Base-by-base conservation (phyloP, 2,113 vertebrate genomes). In the Pelecanoides urinatrix region DNA sequence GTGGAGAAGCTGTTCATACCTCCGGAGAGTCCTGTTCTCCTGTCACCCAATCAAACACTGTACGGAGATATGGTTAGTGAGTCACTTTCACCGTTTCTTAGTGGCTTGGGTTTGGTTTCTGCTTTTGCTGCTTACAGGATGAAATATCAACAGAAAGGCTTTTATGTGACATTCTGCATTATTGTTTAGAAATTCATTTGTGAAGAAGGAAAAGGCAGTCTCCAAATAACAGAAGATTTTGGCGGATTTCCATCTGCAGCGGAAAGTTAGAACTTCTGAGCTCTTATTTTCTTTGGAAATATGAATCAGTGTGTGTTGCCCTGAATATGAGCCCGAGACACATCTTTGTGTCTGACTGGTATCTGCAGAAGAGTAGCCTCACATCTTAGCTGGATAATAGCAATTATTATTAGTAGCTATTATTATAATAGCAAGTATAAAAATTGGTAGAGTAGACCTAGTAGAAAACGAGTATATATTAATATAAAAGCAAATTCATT, bases 161-260 rank as follows among this genome's bases (percentile, higher is more conserved):
- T 90, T 96, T 91, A 95, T 96, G 93, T 95, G 88, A 79, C 88
- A 66, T 82, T 96, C 70, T 61, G 6, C 88, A 73, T 84, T 56
- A 95, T 90, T 97, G 92, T 97, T 97, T 89, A 95, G 87, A 86
- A 86, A 58, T 85, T 81, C 52, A 47, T 94, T 94, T 92, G 91
- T 88, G 96, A 95, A 97, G 70, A 93, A 93, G 91, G 94, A 93
- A 95, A 97, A 96, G 90, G 88, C 83, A 75, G 92, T 85, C 80
- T 96, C 73, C 71, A 81, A 82, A 91, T 85, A 89, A 55, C n/a
- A 58, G 44, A 45, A 50, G 45, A 19, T 32, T 86, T 77, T 96
- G 95, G 95, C 95, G 1, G 44, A 79, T 91, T 45, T 95, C 90
- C 84, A 68, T 38, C 40, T 32, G 42, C 71, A 59, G 53, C 14